phyloP scores from a whole-genome alignment of 1,140 invertebrate genomes.

The Acyrthosiphon pisum region DNA sequence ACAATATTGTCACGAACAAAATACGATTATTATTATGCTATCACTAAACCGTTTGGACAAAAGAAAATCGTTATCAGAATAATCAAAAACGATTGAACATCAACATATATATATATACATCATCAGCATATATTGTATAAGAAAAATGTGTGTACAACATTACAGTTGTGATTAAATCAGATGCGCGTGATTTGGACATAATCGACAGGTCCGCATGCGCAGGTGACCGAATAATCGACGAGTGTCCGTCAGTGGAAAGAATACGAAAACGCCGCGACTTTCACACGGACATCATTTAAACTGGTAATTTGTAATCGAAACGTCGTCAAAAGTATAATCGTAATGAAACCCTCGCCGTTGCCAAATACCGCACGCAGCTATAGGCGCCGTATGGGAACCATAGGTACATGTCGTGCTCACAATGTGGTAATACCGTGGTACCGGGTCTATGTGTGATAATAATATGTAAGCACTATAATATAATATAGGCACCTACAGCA shows the following conservation, averaged over 20 bases:
- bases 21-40: background rate
- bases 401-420: background rate
- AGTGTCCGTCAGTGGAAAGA: background rate
- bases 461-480: too few species aligned
- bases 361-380: background rate
- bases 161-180: background rate
- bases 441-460: background rate
- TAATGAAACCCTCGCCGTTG: background rate
- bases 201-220: background rate
- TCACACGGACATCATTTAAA: background rate
- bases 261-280: background rate
- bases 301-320: conserved; percentile 32
- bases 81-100: background rate
- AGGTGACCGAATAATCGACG: background rate
- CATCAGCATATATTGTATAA: too few species aligned
- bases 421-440: background rate
- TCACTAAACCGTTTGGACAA: background rate
- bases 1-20: background rate
- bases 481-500: too few species aligned
- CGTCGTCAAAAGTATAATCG: background rate
- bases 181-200: background rate
- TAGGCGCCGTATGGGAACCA: background rate
- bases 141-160: background rate
- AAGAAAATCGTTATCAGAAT: background rate
- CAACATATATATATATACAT: background rate